Evolutionary conservation across 1,140 invertebrate genomes (phyloP).

Genomic region (Orchesella cincta): DNA sequence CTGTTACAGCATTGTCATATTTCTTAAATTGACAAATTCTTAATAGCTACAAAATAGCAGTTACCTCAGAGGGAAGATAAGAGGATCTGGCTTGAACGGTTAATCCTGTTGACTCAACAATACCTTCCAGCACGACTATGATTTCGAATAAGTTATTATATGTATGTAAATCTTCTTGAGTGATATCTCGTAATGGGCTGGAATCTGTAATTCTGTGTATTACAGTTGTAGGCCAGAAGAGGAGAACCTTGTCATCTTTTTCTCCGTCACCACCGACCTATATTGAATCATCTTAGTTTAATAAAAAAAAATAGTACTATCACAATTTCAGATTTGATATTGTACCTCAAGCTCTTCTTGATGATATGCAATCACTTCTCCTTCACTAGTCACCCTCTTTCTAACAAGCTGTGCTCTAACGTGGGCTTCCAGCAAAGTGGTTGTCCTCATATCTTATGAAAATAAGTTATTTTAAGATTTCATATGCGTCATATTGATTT

Average conservation of each 20-base stretch:
- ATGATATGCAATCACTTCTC: constrained; percentile 77
- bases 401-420: constrained; percentile 81
- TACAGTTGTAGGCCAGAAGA: constrained; percentile 68
- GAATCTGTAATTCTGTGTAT: constrained; percentile 64
- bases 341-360: constrained; percentile 76
- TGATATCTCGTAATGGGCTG: constrained; percentile 63
- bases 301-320: too few species aligned
- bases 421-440: constrained; percentile 84
- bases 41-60: not conserved
- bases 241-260: constrained; percentile 73
- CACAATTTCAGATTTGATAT: too few species aligned
- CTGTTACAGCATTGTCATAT: too few species aligned
- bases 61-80: constrained; percentile 76
- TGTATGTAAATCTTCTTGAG: constrained; percentile 63
- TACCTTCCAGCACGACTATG: constrained; percentile 85
- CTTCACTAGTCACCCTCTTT: constrained; percentile 75
- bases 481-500: not conserved
- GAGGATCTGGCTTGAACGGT: constrained; percentile 84
- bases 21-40: too few species aligned
- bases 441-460: constrained; percentile 71
- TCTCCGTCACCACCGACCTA: constrained; percentile 70
- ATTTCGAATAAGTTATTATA: constrained; percentile 79
- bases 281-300: too few species aligned
- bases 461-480: not conserved
- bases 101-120: constrained; percentile 81